Evolutionary conservation across 2,113 vertebrate species (phyloP).

Genomic region (Corythaixoides concolor): DNA sequence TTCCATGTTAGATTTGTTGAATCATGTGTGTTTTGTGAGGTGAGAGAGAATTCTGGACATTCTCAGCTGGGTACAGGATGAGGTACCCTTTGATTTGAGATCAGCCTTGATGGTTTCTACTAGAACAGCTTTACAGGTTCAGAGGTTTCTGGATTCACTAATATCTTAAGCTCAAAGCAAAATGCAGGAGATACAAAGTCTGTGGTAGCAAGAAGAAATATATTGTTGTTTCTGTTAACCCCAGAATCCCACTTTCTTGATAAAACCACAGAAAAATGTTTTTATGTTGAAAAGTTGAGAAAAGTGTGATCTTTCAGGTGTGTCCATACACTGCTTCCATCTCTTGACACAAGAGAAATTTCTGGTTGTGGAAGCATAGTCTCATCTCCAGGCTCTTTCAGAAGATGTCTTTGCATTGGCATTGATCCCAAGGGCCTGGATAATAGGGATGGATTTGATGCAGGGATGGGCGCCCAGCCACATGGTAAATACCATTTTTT

Average conservation of each 20-base stretch:
- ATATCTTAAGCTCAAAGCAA: neutral
- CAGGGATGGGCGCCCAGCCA: neutral
- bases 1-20: neutral
- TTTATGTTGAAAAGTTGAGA: neutral
- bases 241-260: neutral
- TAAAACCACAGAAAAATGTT: neutral
- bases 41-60: neutral
- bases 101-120: neutral
- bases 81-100: neutral
- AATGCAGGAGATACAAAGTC: neutral
- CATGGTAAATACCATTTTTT: neutral
- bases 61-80: neutral
- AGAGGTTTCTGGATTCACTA: neutral
- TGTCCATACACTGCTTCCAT: neutral
- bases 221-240: neutral
- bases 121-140: neutral
- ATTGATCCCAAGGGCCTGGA: neutral
- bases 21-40: neutral
- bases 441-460: accelerated
- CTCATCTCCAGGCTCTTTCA: neutral
- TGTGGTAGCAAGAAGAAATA: neutral
- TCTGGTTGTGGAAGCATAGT: neutral
- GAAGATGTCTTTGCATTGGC: neutral
- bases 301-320: neutral
- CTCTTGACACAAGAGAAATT: neutral